These are phyloP conservation scores for Pteromalus puparum DNA, from an alignment of 1,140 invertebrate genomes.

Conservation along the genomic window DNA sequence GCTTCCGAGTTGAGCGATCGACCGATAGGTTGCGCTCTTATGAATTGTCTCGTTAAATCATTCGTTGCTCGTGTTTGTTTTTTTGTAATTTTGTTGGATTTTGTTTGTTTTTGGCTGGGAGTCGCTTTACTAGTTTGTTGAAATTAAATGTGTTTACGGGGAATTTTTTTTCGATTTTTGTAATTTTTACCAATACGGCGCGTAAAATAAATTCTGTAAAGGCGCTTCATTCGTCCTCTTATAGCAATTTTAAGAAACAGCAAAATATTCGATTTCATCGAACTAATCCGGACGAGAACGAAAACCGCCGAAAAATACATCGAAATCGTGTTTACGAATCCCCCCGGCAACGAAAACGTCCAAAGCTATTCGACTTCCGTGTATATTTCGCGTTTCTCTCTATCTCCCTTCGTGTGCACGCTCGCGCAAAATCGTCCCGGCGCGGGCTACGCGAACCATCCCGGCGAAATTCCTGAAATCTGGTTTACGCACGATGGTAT, in stretches of 20 bases:
- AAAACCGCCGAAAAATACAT: background rate
- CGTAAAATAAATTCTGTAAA: too few relatives aligned
- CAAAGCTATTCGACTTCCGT: conserved; percentile 44
- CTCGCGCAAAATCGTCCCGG: background rate
- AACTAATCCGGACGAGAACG: background rate
- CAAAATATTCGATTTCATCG: background rate
- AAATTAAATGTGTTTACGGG: background rate
- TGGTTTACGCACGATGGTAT: conserved; percentile 66
- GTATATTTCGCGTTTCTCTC: conserved; percentile 20
- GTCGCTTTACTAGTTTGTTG: background rate
- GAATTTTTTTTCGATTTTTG: too few relatives aligned
- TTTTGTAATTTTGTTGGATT: background rate
- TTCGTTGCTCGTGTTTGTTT: background rate
- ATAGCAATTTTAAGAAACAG: too few relatives aligned
- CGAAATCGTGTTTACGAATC: conserved; percentile 30
- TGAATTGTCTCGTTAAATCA: conserved; percentile 51
- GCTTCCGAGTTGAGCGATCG: conserved; percentile 50
- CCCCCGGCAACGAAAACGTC: conserved; percentile 19
- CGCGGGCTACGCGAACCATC: background rate
- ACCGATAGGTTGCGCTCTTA: conserved; percentile 53
- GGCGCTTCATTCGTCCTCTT: too few relatives aligned
- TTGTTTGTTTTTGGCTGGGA: background rate
- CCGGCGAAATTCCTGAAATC: conserved; percentile 68
- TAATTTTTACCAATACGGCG: too few relatives aligned
- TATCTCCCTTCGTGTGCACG: background rate